Evolutionary conservation across 2,888 invertebrate species (phyloP).

Genomic region (Athrips mouffetella): DNA sequence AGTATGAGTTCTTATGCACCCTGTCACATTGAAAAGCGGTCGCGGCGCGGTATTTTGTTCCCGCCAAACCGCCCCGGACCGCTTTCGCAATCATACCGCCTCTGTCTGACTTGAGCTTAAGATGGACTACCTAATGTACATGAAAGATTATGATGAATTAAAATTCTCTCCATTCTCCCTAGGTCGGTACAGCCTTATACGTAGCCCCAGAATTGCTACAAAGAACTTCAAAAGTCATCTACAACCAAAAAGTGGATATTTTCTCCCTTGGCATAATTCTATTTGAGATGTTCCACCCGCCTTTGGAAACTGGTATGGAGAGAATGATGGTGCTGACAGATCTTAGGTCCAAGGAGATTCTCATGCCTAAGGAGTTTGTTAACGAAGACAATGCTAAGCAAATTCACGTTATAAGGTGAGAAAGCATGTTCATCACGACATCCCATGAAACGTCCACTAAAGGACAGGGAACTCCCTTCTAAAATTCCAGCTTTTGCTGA

Average conservation of each 20-base stretch:
- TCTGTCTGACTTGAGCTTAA: no score
- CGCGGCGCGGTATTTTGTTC: no score
- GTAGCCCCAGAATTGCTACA: slow-evolving; percentile 94
- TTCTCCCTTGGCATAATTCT: slow-evolving; percentile 94
- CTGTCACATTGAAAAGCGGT: no score
- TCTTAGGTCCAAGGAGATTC: slow-evolving; percentile 82
- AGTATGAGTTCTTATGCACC: no score
- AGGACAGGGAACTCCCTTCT: no score
- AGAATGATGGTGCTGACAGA: slow-evolving; percentile 86
- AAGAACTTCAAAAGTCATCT: slow-evolving; percentile 83
- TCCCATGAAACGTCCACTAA: no score
- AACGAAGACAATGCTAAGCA: slow-evolving; percentile 77
- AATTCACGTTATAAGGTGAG: slow-evolving; percentile 80
- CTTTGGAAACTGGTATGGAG: slow-evolving; percentile 93
- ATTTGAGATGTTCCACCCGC: slow-evolving; percentile 96
- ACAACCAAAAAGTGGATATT: slow-evolving; percentile 94
- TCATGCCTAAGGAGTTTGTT: slow-evolving; percentile 84
- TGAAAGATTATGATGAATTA: not conserved
- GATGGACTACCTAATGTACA: no score
- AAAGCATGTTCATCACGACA: no score
- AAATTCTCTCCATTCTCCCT: slow-evolving; percentile 3
- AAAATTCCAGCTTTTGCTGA: no score
- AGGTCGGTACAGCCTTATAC: slow-evolving; percentile 96
- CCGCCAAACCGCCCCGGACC: no score
- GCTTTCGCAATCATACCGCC: no score